A percentile compares a stretch with the other conserved stretches of the same genome.
Evolutionary conservation across 2,888 invertebrate genomes (phyloP).

Genomic region (Pandemis heparana): DNA sequence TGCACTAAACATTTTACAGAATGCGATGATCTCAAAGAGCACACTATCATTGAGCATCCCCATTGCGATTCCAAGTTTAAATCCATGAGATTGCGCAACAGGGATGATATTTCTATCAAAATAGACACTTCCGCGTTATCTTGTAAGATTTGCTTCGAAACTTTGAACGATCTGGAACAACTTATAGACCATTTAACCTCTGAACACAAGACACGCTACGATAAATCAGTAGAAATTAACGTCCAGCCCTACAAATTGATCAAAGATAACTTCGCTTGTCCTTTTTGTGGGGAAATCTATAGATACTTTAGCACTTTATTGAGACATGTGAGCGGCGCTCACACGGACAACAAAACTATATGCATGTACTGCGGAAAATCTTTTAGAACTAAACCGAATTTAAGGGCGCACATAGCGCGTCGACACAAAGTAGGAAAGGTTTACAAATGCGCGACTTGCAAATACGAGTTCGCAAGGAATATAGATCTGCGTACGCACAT

Average conservation of each 20-base stretch:
- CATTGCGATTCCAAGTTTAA: constrained; percentile 66
- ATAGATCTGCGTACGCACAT: constrained; percentile 61
- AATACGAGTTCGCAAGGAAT: constrained; percentile 56
- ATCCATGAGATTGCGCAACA: constrained; percentile 66
- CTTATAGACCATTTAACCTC: constrained; percentile 61
- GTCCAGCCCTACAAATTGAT: constrained; percentile 64
- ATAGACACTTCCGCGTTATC: constrained; percentile 65
- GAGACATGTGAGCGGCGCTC: constrained; percentile 64
- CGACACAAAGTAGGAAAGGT: constrained; percentile 57
- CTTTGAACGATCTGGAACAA: constrained; percentile 55
- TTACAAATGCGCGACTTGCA: constrained; percentile 62
- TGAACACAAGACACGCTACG: constrained; percentile 61
- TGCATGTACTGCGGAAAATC: constrained; percentile 69
- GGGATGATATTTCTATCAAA: constrained; percentile 69
- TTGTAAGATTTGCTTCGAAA: constrained; percentile 64
- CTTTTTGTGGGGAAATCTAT: constrained; percentile 61
- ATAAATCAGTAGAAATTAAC: constrained; percentile 57
- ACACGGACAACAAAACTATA: constrained; percentile 67
- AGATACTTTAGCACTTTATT: constrained; percentile 67
- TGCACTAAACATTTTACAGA: constrained; percentile 70
- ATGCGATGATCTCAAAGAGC: constrained; percentile 66
- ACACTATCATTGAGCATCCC: constrained; percentile 66
- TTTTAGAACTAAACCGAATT: constrained; percentile 66
- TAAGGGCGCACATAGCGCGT: constrained; percentile 64
- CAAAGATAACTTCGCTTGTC: constrained; percentile 66